Evolutionary conservation across 2,113 vertebrate species (phyloP).

Genomic region (Solenodon paradoxus): DNA sequence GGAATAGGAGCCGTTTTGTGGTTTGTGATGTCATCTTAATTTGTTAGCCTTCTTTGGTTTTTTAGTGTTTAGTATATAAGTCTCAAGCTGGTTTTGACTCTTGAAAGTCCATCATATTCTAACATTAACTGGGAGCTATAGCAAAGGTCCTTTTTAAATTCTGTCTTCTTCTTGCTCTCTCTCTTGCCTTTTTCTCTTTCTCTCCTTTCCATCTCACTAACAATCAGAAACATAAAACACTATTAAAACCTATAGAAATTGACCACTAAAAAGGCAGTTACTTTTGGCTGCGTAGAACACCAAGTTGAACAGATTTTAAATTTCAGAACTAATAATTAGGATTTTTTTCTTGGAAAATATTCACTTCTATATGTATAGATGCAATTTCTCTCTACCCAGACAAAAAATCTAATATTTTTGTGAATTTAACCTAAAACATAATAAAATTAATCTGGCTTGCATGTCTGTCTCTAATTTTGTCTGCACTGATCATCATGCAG

Average conservation of each 20-base stretch:
- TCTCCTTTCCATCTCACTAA: background rate
- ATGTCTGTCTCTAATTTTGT: background rate
- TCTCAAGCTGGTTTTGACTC: conserved; percentile 41
- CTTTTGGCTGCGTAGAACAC: background rate
- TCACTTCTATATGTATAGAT: background rate
- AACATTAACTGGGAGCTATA: background rate
- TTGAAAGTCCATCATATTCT: conserved; percentile 39
- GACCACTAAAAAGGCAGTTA: background rate
- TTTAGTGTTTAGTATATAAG: conserved; percentile 39
- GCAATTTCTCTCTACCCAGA: background rate
- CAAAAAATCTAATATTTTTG: conserved; percentile 27
- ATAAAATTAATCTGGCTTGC: background rate
- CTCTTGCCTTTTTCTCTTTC: background rate
- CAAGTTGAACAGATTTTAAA: background rate
- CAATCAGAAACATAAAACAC: background rate
- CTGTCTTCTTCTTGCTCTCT: too few relatives aligned
- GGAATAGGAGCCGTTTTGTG: conserved; percentile 35
- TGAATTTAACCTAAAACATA: background rate
- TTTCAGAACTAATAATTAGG: background rate
- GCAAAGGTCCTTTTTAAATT: background rate
- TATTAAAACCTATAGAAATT: background rate
- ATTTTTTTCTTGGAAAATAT: background rate
- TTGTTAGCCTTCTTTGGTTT: conserved; percentile 57
- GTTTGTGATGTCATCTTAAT: conserved; percentile 63
- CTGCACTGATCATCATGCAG: background rate